A percentile compares a stretch with the other conserved stretches of the same genome.
phyloP scores from a whole-genome alignment of 1,140 invertebrate genomes.

The Nephila pilipes region DNA sequence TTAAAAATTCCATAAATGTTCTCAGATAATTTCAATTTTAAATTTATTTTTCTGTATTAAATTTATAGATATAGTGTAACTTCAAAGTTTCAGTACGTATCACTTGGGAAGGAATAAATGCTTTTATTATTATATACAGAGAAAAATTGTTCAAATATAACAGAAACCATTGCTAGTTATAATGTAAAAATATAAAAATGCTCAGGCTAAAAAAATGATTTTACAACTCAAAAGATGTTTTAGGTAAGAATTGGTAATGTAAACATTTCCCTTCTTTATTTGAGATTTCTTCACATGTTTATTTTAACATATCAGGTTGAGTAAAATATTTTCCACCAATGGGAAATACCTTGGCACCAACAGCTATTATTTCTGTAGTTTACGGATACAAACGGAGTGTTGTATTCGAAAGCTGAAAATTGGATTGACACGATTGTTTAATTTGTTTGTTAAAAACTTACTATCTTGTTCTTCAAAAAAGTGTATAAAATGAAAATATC shows the following conservation, averaged over 20 bases:
- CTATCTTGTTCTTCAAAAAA: too few relatives aligned
- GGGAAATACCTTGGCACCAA: too few relatives aligned
- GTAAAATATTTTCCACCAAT: too few relatives aligned
- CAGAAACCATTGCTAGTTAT: not conserved
- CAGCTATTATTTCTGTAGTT: too few relatives aligned
- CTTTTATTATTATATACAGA: not conserved
- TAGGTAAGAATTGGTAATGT: not conserved
- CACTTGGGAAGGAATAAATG: not conserved
- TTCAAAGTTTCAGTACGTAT: not conserved
- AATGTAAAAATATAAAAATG: not conserved
- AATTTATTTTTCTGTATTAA: not conserved
- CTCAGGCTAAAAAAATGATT: too few relatives aligned
- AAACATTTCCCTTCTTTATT: not conserved
- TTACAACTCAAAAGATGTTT: not conserved
- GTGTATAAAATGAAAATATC: too few relatives aligned
- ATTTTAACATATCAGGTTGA: too few relatives aligned
- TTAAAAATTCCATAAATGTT: slow-evolving; percentile 10
- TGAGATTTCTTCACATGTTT: too few relatives aligned
- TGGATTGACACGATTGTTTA: too few relatives aligned
- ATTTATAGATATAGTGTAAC: not conserved
- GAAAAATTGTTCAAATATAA: not conserved
- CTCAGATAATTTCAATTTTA: not conserved
- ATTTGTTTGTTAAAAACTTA: too few relatives aligned
- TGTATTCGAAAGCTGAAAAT: too few relatives aligned
- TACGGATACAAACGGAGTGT: too few relatives aligned